Conservation (phyloP, 2,797 vertebrate genomes). For the Lacerta viridis region DNA sequence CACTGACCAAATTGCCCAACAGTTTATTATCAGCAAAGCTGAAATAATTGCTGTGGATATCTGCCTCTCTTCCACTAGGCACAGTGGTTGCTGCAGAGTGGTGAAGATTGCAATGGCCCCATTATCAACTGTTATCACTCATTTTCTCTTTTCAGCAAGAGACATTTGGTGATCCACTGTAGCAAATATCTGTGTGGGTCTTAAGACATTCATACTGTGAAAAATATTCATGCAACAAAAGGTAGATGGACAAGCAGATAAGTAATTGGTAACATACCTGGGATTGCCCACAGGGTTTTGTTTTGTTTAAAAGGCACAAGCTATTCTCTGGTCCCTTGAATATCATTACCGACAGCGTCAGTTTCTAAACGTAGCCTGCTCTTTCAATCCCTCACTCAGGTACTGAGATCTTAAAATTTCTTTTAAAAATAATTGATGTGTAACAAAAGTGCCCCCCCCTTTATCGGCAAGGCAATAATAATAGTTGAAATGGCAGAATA, state of each 20-base stretch:
- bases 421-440: constrained; percentile 42
- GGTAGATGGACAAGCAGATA: constrained; percentile 56
- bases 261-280: constrained; percentile 66
- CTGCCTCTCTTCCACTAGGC: constrained; percentile 50
- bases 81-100: constrained; percentile 43
- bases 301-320: constrained; percentile 70
- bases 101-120: constrained; percentile 21
- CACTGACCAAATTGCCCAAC: constrained; percentile 28
- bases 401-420: constrained; percentile 46
- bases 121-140: constrained; percentile 50
- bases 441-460: neutral
- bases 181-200: constrained; percentile 45
- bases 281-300: constrained; percentile 60
- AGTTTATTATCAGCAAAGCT: constrained; percentile 29
- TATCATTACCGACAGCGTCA: constrained; percentile 48
- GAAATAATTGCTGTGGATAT: constrained; percentile 61
- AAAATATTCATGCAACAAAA: constrained; percentile 73
- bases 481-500: constrained; percentile 21
- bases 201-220: constrained; percentile 67
- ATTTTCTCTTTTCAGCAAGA: constrained; percentile 37
- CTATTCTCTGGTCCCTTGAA: constrained; percentile 54
- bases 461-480: constrained; percentile 35
- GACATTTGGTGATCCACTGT: constrained; percentile 60
- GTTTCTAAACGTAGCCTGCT: constrained; percentile 57
- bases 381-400: constrained; percentile 28